These are phyloP conservation scores for Zaprionus ornatus DNA, from an alignment of 1,140 invertebrate genomes.

Conservation along the genomic window DNA sequence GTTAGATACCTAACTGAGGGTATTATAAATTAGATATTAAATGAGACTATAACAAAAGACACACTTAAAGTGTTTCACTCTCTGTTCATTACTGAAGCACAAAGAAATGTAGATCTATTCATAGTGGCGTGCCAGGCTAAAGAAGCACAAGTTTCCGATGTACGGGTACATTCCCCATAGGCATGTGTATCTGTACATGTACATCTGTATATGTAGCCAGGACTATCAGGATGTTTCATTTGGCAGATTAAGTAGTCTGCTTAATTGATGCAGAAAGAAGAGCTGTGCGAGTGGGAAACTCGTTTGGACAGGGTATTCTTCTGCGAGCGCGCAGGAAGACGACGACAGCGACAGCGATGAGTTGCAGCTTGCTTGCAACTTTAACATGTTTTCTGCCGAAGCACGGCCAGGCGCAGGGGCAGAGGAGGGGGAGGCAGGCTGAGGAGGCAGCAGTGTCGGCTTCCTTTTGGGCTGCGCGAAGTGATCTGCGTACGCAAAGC, in stretches of 20 bases:
- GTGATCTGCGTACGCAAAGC: conserved; percentile 1
- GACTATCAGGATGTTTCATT: background rate
- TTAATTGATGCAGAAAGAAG: conserved; percentile 1
- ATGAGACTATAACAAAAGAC: no score
- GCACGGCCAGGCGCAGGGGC: background rate
- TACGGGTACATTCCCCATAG: no score
- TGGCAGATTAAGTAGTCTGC: conserved; percentile 9
- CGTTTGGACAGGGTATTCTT: background rate
- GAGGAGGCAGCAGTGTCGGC: conserved; percentile 2
- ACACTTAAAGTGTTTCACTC: no score
- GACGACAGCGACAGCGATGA: conserved; percentile 8
- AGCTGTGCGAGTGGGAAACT: background rate
- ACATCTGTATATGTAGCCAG: background rate
- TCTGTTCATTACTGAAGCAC: no score
- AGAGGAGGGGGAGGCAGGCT: background rate
- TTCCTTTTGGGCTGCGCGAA: conserved; percentile 1
- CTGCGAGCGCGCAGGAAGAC: background rate
- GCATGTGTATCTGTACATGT: no score
- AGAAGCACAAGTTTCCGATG: no score
- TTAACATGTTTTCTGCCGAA: conserved; percentile 68
- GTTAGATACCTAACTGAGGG: no score
- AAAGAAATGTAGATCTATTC: no score
- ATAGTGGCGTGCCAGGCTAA: no score
- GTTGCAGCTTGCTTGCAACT: conserved; percentile 73
- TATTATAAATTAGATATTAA: no score